Evolutionary conservation across 1,140 invertebrate genomes (phyloP).

Genomic region (Zaprionus ornatus): DNA sequence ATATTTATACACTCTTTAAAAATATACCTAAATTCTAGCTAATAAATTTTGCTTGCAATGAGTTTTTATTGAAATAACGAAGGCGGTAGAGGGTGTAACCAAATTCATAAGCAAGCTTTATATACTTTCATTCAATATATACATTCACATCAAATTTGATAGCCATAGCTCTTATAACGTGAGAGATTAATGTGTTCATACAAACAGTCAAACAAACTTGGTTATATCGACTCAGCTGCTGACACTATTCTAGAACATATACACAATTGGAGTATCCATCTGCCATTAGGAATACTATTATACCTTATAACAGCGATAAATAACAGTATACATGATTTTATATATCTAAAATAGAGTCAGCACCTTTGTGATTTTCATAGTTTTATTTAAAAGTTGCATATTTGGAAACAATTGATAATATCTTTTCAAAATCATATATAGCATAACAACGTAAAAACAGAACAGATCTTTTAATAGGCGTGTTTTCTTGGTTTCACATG

Average conservation of each 20-base stretch:
- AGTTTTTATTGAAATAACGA: not conserved
- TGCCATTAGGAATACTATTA: no score
- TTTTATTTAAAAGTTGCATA: constrained; percentile 56
- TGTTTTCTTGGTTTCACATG: constrained; percentile 45
- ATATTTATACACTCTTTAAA: no score
- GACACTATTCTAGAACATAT: no score
- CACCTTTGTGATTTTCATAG: constrained; percentile 11
- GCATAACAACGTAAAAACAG: constrained; percentile 62
- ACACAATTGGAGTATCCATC: no score
- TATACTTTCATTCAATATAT: no score
- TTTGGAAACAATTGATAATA: constrained; percentile 70
- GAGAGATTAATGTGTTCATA: not conserved
- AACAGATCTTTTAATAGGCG: constrained; percentile 44
- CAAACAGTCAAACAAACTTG: not conserved
- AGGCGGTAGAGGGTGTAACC: no score
- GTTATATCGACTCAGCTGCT: no score
- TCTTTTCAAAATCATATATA: constrained; percentile 55
- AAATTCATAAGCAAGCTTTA: no score
- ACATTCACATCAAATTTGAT: not conserved
- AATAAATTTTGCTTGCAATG: not conserved
- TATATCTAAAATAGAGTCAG: not conserved
- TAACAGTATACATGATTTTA: no score
- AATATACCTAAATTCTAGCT: no score
- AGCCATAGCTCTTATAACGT: not conserved
- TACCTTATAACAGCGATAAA: no score